Evolutionary conservation across 1,140 invertebrate genomes (phyloP), one percentile per base, ranked within the genome.

Genomic region (Brachionus koreanus): DNA sequence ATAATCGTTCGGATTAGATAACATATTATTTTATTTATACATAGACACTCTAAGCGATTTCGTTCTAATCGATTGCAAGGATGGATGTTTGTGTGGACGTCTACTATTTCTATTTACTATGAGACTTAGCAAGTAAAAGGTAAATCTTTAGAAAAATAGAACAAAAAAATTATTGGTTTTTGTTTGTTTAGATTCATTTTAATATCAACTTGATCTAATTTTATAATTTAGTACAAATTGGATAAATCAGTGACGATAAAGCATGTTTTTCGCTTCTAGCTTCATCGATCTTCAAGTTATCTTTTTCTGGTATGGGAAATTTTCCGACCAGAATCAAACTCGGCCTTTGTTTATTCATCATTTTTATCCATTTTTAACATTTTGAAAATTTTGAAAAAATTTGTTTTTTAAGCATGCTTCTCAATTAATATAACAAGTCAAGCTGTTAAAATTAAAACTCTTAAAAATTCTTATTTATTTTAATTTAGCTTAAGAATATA

Each of bases 271-370:
- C 49, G 49, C 49, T 57, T 57, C 49, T 57, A 23, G 49, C 49
- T 57, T 57, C 9, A 9, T 19, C 49, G 9, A 9, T 57, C 9
- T 19, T 16, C n/a, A 7, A 19, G 49, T 57, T 57, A 16, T 57
- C 49, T 23, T 57, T 57, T 57, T 19, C 49, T 9, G 19, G 16
- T 23, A 6, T 25, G 49, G 49, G 19, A 57, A 23, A 19, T 25
- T 57, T 25, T 57, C 49, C 49, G 7, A 19, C 49, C 49, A 19
- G 16, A 57, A 74, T 74, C 69, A 74, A 43, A 74, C 69, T 74
- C 69, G 69, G 69, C 69, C 69, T 74, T 74, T 74, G 69, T 74
- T 74, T 74, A 74, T 74, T 74, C 69, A 74, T 74, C 69, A 74
- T 74, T 74, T 74, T 74, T 74, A 74, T 69, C 65, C 65, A 69